These are phyloP conservation scores for Galerucella pusilla DNA, from an alignment of 2,888 invertebrate genomes.

Conservation along the genomic window DNA sequence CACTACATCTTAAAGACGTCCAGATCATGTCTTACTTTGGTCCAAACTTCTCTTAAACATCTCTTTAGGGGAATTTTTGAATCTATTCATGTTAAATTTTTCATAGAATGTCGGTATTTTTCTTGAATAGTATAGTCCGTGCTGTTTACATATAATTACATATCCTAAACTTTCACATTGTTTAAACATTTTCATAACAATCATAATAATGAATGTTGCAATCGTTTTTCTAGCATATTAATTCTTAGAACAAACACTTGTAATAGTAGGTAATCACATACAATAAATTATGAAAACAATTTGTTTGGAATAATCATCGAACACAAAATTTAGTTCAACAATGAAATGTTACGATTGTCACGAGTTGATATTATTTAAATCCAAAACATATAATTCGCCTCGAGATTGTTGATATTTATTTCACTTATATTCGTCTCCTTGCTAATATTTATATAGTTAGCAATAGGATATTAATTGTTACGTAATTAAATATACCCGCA, in stretches of 20 bases:
- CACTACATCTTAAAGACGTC: too few relatives aligned
- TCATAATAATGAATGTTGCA: neutral
- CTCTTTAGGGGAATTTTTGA: too few relatives aligned
- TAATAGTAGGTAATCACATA: neutral
- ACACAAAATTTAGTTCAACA: neutral
- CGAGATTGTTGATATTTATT: conserved; percentile 1
- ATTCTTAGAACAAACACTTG: neutral
- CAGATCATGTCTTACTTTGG: too few relatives aligned
- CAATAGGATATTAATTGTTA: conserved; percentile 16
- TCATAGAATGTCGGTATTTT: too few relatives aligned
- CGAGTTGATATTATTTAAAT: neutral
- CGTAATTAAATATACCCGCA: conserved; percentile 2
- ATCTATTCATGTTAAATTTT: too few relatives aligned
- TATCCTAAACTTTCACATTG: neutral
- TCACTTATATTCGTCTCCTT: neutral
- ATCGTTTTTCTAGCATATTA: neutral
- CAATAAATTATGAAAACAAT: neutral
- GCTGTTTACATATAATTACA: neutral
- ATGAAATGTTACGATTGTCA: neutral
- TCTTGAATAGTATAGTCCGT: too few relatives aligned
- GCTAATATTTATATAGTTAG: conserved; percentile 8
- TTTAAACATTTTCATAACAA: neutral
- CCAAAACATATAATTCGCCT: neutral
- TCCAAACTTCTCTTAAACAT: too few relatives aligned
- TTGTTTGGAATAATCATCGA: neutral